Percentiles rank a stretch among this genome's conserved stretches.
Conservation (phyloP, 23 tunicate genomes). For the Botrylloides violaceus region DNA sequence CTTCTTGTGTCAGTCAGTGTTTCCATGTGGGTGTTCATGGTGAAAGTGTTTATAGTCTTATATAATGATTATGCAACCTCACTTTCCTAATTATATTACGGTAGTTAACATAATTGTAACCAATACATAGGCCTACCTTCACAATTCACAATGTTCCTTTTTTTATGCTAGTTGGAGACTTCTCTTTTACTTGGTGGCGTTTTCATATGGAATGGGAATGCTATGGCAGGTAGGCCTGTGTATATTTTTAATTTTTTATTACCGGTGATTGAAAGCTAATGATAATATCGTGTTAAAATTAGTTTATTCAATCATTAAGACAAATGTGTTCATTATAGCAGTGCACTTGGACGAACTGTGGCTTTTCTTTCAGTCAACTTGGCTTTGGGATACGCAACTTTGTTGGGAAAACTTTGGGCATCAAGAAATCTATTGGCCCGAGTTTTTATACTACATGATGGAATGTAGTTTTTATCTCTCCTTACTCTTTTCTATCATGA, state of each 20-base stretch:
- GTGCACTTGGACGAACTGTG: background rate
- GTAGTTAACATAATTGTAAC: too few species aligned
- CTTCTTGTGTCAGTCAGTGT: too few species aligned
- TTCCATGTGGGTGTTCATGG: too few species aligned
- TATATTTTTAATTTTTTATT: too few species aligned
- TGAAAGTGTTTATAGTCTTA: too few species aligned
- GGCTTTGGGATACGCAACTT: constrained; percentile 86
- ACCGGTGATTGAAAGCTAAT: background rate
- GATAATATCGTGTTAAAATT: background rate
- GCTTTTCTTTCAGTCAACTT: constrained; percentile 38
- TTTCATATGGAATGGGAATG: constrained; percentile 48
- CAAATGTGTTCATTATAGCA: background rate
- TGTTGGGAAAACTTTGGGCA: constrained; percentile 77
- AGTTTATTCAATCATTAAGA: background rate
- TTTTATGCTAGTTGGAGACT: constrained; percentile 51
- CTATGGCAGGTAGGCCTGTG: constrained; percentile 16
- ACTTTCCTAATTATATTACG: too few species aligned
- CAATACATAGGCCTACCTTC: background rate
- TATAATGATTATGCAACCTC: too few species aligned
- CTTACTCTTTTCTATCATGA: constrained; percentile 51
- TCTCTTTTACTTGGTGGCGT: constrained; percentile 49
- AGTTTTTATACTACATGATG: constrained; percentile 71
- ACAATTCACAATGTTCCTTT: background rate
- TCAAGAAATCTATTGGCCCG: constrained; percentile 37
- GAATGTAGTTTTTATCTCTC: constrained; percentile 94